These are phyloP conservation scores for Acromyrmex heyeri DNA, from an alignment of 1,140 invertebrate species.

Conservation along the genomic window DNA sequence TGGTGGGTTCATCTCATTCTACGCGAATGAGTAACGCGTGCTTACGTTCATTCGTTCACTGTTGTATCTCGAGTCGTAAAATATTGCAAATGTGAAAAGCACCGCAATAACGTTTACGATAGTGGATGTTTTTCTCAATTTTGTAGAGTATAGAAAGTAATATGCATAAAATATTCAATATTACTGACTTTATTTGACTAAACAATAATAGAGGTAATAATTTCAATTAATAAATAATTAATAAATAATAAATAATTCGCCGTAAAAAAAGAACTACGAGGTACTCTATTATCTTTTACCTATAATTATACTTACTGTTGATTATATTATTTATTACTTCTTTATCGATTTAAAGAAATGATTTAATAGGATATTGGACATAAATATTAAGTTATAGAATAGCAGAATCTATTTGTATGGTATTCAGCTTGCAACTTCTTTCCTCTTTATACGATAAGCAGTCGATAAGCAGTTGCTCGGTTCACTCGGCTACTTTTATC, in stretches of 20 bases:
- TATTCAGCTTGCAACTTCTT: slow-evolving; percentile 8
- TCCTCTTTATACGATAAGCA: not conserved
- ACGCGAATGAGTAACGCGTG: not conserved
- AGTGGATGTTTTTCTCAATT: slow-evolving; percentile 1
- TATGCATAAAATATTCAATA: slow-evolving; percentile 7
- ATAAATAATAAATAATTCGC: not conserved
- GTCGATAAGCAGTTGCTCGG: slow-evolving; percentile 49
- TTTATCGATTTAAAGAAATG: not conserved
- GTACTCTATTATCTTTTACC: too few species aligned
- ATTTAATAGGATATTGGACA: not conserved
- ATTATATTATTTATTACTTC: not conserved
- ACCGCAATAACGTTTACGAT: not conserved
- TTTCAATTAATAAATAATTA: not conserved
- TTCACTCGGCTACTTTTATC: slow-evolving; percentile 73
- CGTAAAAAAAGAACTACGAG: too few species aligned
- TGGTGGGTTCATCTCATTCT: not conserved
- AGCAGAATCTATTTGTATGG: too few species aligned
- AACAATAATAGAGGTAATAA: not conserved
- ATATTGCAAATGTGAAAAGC: not conserved
- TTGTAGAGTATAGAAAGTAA: not conserved
- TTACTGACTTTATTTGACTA: not conserved
- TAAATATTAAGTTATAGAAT: slow-evolving; percentile 11
- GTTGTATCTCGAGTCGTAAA: slow-evolving; percentile 19
- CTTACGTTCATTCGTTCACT: slow-evolving; percentile 24
- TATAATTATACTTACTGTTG: not conserved